A percentile compares a stretch with the other conserved stretches of the same genome.
These are phyloP conservation scores for Microchrysa polita DNA, from an alignment of 2,888 invertebrate genomes.

Conservation along the genomic window DNA sequence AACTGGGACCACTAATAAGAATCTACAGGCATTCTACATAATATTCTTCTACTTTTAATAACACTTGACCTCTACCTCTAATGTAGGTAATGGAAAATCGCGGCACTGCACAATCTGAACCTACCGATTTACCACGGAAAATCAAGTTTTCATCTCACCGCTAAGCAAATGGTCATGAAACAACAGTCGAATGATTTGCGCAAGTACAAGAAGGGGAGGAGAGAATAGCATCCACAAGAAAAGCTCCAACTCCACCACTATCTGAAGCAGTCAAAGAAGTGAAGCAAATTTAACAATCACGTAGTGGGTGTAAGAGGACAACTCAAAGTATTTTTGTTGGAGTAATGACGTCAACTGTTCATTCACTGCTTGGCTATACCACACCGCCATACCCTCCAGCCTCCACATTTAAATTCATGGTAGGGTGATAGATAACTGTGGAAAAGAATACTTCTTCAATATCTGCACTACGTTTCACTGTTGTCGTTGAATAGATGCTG, in stretches of 20 bases:
- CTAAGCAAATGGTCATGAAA: neutral
- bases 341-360: slow-evolving; percentile 17
- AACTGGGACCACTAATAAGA: neutral
- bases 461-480: no score
- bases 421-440: no score
- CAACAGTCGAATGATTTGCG: slow-evolving; percentile 5
- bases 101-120: no score
- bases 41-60: no score
- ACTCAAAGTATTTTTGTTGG: neutral
- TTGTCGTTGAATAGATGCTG: no score
- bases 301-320: neutral
- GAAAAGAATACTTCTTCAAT: no score
- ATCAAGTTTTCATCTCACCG: slow-evolving; percentile 8
- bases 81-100: no score
- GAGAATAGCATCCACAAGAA: slow-evolving; percentile 3
- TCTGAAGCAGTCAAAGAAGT: neutral
- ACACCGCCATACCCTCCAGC: no score
- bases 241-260: slow-evolving; percentile 16
- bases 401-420: no score
- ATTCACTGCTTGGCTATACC: neutral
- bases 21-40: neutral
- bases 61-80: no score
- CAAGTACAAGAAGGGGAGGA: neutral
- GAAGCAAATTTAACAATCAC: neutral
- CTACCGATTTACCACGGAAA: neutral